These are phyloP conservation scores for Mamestra configurata DNA, from an alignment of 1,140 invertebrate genomes.

Conservation along the genomic window DNA sequence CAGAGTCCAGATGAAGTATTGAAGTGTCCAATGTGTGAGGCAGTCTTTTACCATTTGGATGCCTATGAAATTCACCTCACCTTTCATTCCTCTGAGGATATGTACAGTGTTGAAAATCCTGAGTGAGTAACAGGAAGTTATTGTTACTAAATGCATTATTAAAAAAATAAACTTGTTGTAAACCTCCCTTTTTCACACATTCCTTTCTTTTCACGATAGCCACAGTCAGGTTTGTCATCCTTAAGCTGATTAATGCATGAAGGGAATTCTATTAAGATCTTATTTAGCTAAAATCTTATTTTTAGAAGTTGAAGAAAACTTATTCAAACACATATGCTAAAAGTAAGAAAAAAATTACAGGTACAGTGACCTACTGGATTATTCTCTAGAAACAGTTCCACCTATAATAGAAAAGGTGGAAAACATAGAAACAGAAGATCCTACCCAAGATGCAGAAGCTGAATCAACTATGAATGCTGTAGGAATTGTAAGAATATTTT, in stretches of 20 bases:
- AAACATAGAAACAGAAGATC: slow-evolving; percentile 54
- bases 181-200: too few species aligned
- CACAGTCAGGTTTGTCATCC: too few species aligned
- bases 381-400: slow-evolving; percentile 79
- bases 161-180: too few species aligned
- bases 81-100: slow-evolving; percentile 90
- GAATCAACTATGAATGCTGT: slow-evolving; percentile 61
- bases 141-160: too few species aligned
- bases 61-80: slow-evolving; percentile 90
- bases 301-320: too few species aligned
- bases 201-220: too few species aligned
- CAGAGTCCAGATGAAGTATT: slow-evolving; percentile 88
- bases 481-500: slow-evolving; percentile 70
- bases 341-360: slow-evolving; percentile 62
- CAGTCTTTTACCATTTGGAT: slow-evolving; percentile 90
- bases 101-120: slow-evolving; percentile 90
- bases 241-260: too few species aligned
- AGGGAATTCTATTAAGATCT: too few species aligned
- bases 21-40: slow-evolving; percentile 90
- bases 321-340: not conserved
- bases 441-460: slow-evolving; percentile 37
- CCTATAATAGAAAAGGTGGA: slow-evolving; percentile 77
- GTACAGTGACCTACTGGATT: slow-evolving; percentile 69
- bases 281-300: too few species aligned
- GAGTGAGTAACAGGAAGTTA: slow-evolving; percentile 51